Evolutionary conservation across 2,797 vertebrate genomes (phyloP).

Genomic region (Chaetophractus vellerosus): DNA sequence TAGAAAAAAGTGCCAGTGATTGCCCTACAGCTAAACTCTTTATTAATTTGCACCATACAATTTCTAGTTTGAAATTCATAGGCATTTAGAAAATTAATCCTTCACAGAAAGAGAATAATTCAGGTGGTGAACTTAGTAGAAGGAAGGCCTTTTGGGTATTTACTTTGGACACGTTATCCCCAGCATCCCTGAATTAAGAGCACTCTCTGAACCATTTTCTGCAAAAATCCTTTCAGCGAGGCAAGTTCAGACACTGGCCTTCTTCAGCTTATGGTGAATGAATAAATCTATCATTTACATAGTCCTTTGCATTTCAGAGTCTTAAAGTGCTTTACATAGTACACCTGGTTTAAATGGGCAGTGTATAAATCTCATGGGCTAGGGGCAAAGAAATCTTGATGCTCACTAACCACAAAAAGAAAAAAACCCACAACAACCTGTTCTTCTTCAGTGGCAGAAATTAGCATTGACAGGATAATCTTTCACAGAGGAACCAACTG

Average conservation of each 20-base stretch:
- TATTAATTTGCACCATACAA: constrained; percentile 84
- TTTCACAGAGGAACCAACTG: constrained; percentile 51
- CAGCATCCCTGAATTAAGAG: constrained; percentile 79
- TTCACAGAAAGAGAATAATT: constrained; percentile 83
- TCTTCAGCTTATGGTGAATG: constrained; percentile 76
- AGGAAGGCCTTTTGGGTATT: constrained; percentile 80
- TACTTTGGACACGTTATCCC: constrained; percentile 81
- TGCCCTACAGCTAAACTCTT: constrained; percentile 83
- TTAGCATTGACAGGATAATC: constrained; percentile 45
- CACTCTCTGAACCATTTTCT: constrained; percentile 77
- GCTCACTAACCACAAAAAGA: not conserved
- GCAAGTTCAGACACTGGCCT: constrained; percentile 78
- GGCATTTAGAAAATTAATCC: constrained; percentile 83
- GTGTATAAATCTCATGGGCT: constrained; percentile 55
- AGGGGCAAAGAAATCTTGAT: constrained; percentile 40
- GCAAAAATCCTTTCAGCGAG: constrained; percentile 75
- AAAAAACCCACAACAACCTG: not conserved
- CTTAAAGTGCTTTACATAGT: constrained; percentile 68
- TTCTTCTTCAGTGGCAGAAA: constrained; percentile 57
- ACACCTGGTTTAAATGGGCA: constrained; percentile 68
- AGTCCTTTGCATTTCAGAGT: constrained; percentile 72
- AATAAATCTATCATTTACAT: constrained; percentile 76
- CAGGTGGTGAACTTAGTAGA: constrained; percentile 80
- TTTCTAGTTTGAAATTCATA: constrained; percentile 85
- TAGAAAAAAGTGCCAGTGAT: constrained; percentile 75